Evolutionary conservation across 2,888 invertebrate species (phyloP).

Genomic region (Tryphoninae sp.): DNA sequence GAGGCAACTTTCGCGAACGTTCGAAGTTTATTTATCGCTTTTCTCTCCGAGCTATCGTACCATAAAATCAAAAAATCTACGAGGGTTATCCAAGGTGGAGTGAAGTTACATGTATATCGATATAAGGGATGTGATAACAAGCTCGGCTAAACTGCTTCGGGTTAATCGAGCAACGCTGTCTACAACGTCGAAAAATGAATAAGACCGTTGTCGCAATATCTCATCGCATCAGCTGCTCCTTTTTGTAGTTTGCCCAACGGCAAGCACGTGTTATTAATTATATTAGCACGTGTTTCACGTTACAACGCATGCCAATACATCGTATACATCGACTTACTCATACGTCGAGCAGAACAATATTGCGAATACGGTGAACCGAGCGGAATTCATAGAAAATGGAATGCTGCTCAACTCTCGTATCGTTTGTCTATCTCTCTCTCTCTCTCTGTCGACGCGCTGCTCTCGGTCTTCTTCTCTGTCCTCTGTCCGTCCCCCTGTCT

Average conservation of each 20-base stretch:
- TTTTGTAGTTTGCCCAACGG: background rate
- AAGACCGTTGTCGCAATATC: background rate
- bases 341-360: conserved; percentile 37
- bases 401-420: conserved; percentile 49
- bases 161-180: conserved; percentile 46
- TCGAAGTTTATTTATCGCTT: conserved; percentile 45
- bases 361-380: conserved; percentile 31
- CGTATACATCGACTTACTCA: background rate
- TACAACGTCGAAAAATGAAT: conserved; percentile 9
- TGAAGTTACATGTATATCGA: conserved; percentile 25
- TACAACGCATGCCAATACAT: background rate
- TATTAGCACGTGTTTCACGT: too few species aligned
- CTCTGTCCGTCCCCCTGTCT: background rate
- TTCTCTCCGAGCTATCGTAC: conserved; percentile 1
- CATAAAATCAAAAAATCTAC: conserved; percentile 28
- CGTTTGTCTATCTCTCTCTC: conserved; percentile 30
- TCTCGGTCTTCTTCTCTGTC: conserved; percentile 13
- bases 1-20: conserved; percentile 36
- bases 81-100: conserved; percentile 26
- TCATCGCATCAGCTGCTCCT: background rate
- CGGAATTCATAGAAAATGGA: conserved; percentile 43
- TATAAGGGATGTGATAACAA: background rate
- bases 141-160: conserved; percentile 13
- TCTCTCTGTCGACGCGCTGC: background rate
- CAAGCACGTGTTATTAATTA: background rate